Percentiles rank a stretch among this genome's conserved stretches.
Conservation (phyloP, 2,113 vertebrate genomes). For the Pangasianodon hypophthalmus region DNA sequence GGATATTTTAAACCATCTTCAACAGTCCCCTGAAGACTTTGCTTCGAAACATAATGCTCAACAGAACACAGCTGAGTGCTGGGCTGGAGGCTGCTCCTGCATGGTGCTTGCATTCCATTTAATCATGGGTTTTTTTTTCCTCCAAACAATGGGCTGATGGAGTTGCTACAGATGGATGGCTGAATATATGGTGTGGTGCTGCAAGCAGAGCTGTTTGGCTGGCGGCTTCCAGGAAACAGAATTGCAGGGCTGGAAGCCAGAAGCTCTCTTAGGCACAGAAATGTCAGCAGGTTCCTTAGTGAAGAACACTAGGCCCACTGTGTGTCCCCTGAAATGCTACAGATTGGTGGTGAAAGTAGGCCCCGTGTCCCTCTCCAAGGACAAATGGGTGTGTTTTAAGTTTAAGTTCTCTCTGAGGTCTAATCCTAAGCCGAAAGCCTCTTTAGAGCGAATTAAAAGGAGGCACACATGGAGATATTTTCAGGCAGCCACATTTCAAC, state of each 20-base stretch:
- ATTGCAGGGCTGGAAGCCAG: slow-evolving; percentile 49
- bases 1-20: slow-evolving; percentile 27
- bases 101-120: slow-evolving; percentile 35
- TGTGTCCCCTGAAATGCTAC: slow-evolving; percentile 38
- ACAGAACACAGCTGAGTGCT: slow-evolving; percentile 13
- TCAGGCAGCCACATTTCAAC: not conserved
- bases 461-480: slow-evolving; percentile 27
- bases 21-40: slow-evolving; percentile 5
- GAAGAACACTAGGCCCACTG: slow-evolving; percentile 48
- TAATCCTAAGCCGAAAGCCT: slow-evolving; percentile 39
- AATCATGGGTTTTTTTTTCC: not conserved
- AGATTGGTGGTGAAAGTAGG: slow-evolving; percentile 23
- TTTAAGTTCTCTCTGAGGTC: slow-evolving; percentile 26
- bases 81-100: slow-evolving; percentile 38
- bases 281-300: slow-evolving; percentile 46
- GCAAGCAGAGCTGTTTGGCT: slow-evolving; percentile 37
- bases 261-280: slow-evolving; percentile 41
- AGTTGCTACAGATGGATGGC: slow-evolving; percentile 34
- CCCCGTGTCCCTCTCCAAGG: slow-evolving; percentile 15
- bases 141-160: slow-evolving; percentile 41
- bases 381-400: slow-evolving; percentile 33
- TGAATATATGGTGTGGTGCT: slow-evolving; percentile 36
- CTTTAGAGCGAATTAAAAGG: slow-evolving; percentile 44
- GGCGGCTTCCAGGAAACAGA: slow-evolving; percentile 51
- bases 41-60: slow-evolving; percentile 16